Conservation (phyloP, 2,113 vertebrate species). For the Ictalurus furcatus region DNA sequence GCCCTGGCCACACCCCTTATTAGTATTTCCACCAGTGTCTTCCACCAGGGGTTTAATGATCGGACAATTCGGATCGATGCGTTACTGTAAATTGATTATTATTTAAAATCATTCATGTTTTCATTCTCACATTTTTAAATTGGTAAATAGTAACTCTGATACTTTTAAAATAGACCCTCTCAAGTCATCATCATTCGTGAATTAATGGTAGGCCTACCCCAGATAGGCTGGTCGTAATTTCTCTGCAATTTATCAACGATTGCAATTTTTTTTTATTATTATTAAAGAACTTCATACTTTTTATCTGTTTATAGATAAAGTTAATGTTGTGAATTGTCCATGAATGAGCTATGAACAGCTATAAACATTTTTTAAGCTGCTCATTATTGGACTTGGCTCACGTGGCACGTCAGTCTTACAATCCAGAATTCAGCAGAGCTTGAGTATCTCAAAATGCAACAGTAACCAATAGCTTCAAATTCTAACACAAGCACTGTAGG, state of each 20-base stretch:
- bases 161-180: no score
- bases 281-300: no score
- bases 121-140: no score
- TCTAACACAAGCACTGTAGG: neutral
- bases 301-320: neutral
- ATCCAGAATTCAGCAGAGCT: neutral
- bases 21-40: neutral
- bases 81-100: neutral
- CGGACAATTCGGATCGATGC: neutral
- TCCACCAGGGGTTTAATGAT: neutral
- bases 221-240: no score
- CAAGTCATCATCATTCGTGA: no score
- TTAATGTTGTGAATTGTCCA: neutral
- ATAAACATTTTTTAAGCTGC: neutral
- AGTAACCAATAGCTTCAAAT: neutral
- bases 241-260: no score
- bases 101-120: neutral
- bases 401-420: neutral
- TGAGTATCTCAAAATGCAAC: neutral
- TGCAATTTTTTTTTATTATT: no score
- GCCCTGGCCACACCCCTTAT: neutral
- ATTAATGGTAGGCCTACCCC: no score
- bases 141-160: no score
- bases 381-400: neutral
- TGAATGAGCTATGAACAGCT: neutral